Percentiles rank a stretch among this genome's conserved stretches.
These are phyloP conservation scores for Cheilosia vulpina DNA, from an alignment of 2,888 invertebrate genomes.

Conservation along the genomic window DNA sequence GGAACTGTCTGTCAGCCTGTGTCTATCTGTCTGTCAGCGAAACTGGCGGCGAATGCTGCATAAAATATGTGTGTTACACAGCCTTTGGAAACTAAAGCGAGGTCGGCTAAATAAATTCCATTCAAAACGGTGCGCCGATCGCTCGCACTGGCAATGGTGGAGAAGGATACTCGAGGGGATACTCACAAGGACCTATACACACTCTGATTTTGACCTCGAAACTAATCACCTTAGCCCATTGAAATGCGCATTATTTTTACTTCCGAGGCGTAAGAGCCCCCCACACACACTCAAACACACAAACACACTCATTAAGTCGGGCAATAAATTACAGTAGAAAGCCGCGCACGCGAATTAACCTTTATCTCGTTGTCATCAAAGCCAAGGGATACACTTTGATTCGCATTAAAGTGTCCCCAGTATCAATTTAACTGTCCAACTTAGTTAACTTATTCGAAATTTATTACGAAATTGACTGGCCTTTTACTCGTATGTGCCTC, in stretches of 20 bases:
- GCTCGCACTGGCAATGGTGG: background rate
- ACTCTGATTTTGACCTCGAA: conserved; percentile 56
- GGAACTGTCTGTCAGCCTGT: conserved; percentile 74
- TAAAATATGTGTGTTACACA: conserved; percentile 54
- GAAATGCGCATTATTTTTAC: conserved; percentile 70
- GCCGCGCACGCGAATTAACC: conserved; percentile 64
- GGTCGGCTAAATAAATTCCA: conserved; percentile 63
- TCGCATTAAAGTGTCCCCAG: conserved; percentile 76
- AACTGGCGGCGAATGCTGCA: conserved; percentile 57
- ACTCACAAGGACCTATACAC: conserved; percentile 27
- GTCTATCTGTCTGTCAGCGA: conserved; percentile 72
- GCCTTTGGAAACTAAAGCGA: conserved; percentile 57
- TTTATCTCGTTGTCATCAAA: conserved; percentile 70
- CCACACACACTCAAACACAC: conserved; percentile 2
- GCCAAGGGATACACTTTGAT: conserved; percentile 70
- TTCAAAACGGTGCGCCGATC: conserved; percentile 27
- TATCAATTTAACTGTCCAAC: conserved; percentile 80
- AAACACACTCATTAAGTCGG: conserved; percentile 66
- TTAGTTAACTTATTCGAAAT: conserved; percentile 80
- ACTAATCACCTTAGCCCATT: conserved; percentile 64
- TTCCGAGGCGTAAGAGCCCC: conserved; percentile 49
- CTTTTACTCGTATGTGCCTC: conserved; percentile 41
- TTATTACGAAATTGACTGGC: conserved; percentile 79
- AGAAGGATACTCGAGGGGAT: conserved; percentile 66
- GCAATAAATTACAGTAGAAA: conserved; percentile 72